Base-by-base conservation (phyloP, 2,888 invertebrate genomes). In the Lapara coniferarum region DNA sequence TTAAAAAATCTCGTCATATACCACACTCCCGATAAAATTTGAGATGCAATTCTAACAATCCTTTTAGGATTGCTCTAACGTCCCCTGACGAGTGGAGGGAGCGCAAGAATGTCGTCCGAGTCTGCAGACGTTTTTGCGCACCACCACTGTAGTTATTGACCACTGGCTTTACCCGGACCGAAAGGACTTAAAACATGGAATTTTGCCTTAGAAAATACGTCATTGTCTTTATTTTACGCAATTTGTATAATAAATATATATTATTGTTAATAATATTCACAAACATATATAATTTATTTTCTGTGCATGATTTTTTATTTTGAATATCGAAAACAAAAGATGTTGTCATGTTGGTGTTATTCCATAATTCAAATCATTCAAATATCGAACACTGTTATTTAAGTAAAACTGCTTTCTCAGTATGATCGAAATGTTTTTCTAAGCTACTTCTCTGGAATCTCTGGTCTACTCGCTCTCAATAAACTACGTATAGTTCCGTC, bases 71-170 rank as follows among this genome's bases (percentile, higher is more conserved):
- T 77, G 74, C 78, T 82, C 87, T 87, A 86, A 87, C 84, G 82
- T 83, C 81, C 79, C 81, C 80, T 76, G 74, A 75, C 78, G 82
- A 79, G 78, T 76, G 79, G 77, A 76, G 77, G 78, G 82, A 77
- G 73, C 81, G 75, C 79, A 85, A 84, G 92, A 92, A 92, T 92
- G 92, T 82, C 84, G 90, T 81, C 81, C 79, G 75, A 78, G 89
- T 88, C 90, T 88, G 88, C 86, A 70, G 75, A 78, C 76, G 89
- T 93, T 93, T 93, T 93, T 93, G 91, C 89, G 78, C 80, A 81
- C 82, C 80, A 78, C 83, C 85, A 77, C 85, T 63, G 63, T 63
- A 80, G 86, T 87, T 91, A 88, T 87, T 90, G 90, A 89, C 90
- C 87, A 89, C 78, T 69, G 69, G 56, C 59, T 14, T 44, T 53